Evolutionary conservation across 2,888 invertebrate species (phyloP), one percentile per base, ranked within the genome.

Genomic region (Conchocele bisecta): DNA sequence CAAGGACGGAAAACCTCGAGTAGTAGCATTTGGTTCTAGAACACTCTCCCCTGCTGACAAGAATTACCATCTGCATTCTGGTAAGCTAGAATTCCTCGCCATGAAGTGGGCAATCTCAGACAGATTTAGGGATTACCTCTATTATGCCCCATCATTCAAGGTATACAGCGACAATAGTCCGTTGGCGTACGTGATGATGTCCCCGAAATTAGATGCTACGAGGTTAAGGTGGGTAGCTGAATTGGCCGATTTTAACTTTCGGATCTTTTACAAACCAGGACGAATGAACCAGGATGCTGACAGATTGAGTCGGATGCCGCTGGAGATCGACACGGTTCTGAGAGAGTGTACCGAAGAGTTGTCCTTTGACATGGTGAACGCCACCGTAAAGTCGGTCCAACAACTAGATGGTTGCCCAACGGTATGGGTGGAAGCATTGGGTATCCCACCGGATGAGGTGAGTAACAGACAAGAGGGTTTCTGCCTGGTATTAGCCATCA

Each of bases 151-250:
- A 6, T 3, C 31, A 26, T 75, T 74, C 46, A 39, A 37, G 3
- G 65, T 72, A 2, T 68, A 63, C 17, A 68, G 41, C 29, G 69
- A 71, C 42, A 65, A 75, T 44, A 72, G 65, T 26, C 65, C 71
- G 0, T 35, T 65, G 13, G 39, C 22, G 11, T 63, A 69, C 51
- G 63, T 72, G 1, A 28, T 75, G 11, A 66, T 66, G 15, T 41
- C 70, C 31, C 44, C 73, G 0, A 61, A 57, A 35, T 50, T 77
- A n/a, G 72, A 72, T 20, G 58, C 42, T 17, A 57, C 60, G 3
- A 26, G 61, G 11, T 37, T 33, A n/a, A 26, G 48, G 15, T 71
- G 71, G 65, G 59, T 71, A 4, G 31, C 65, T 5, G 65, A 65
- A 11, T 42, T 65, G 7, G 51, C 63, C 4, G 57, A 69, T 44